These are phyloP conservation scores for Poliocrania exsul DNA, from an alignment of 2,797 vertebrate genomes.

Conservation along the genomic window DNA sequence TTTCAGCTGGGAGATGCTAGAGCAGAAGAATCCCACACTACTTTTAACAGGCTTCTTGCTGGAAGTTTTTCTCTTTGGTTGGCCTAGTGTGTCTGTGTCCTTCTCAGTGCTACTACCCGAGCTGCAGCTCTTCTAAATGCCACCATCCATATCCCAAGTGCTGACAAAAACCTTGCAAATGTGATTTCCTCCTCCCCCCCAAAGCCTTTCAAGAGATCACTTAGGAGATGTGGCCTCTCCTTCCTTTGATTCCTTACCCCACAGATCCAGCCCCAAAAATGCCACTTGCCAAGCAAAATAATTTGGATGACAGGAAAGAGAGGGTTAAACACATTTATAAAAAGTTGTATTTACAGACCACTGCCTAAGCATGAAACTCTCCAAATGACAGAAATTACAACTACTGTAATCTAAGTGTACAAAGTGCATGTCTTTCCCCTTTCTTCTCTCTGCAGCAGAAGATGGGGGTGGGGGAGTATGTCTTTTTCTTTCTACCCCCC, in stretches of 20 bases:
- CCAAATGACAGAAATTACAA: constrained; percentile 39
- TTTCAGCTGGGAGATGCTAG: not conserved
- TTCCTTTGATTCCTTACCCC: not conserved
- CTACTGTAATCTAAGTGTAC: constrained; percentile 36
- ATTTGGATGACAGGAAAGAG: constrained; percentile 18
- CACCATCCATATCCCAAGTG: not conserved
- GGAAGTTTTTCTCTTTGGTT: not conserved
- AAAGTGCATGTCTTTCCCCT: constrained; percentile 68
- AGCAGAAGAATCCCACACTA: not conserved
- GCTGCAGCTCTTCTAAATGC: not conserved
- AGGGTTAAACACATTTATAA: constrained; percentile 73
- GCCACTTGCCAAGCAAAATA: not conserved
- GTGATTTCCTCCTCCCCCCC: not conserved
- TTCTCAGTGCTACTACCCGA: not conserved
- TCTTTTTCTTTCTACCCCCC: not conserved
- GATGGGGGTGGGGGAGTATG: not conserved
- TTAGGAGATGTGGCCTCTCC: not conserved
- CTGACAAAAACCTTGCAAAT: not conserved
- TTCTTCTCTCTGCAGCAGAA: constrained; percentile 23
- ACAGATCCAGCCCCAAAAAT: not conserved
- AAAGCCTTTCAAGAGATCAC: not conserved
- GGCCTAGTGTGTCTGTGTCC: not conserved
- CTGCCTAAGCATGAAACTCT: constrained; percentile 60
- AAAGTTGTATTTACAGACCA: constrained; percentile 68
- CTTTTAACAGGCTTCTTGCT: not conserved